Evolutionary conservation across 2,113 vertebrate species (phyloP).

Genomic region (Kryptolebias marmoratus): DNA sequence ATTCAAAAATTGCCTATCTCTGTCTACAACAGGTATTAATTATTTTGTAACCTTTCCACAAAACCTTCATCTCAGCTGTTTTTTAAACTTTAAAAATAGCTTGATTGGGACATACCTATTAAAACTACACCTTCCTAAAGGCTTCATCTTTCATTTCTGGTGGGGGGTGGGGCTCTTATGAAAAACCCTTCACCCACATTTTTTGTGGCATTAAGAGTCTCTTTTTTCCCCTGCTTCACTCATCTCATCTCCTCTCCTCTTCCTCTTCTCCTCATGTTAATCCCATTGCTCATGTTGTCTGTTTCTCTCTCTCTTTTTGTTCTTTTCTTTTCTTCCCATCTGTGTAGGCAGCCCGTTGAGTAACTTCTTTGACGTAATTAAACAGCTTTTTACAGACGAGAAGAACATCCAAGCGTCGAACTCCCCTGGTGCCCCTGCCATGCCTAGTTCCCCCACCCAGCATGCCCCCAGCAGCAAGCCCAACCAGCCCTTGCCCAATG

Average conservation of each 20-base stretch:
- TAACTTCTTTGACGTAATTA: constrained; percentile 99
- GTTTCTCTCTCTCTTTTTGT: constrained; percentile 79
- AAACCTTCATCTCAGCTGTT: too few species aligned
- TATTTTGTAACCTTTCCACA: too few species aligned
- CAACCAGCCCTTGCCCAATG: constrained; percentile 87
- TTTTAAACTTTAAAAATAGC: too few species aligned
- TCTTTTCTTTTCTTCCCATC: constrained; percentile 80
- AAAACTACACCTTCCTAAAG: too few species aligned
- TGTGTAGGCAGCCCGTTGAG: constrained; percentile 96
- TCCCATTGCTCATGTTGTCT: constrained; percentile 92
- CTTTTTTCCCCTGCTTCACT: constrained; percentile 66
- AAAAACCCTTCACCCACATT: too few species aligned
- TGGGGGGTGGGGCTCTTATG: too few species aligned
- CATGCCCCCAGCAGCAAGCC: constrained; percentile 88
- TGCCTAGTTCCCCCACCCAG: constrained; percentile 84
- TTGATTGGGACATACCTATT: too few species aligned
- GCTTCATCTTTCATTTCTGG: too few species aligned
- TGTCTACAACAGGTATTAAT: too few species aligned
- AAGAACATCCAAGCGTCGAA: constrained; percentile 95
- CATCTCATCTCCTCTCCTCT: constrained; percentile 79
- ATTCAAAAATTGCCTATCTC: too few species aligned
- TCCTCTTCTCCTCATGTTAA: constrained; percentile 77
- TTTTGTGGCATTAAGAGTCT: constrained; percentile 37
- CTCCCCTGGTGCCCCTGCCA: constrained; percentile 86
- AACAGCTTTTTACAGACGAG: constrained; percentile 99